phyloP scores from a whole-genome alignment of 2,113 vertebrate species.

The Clarias macrocephalus region DNA sequence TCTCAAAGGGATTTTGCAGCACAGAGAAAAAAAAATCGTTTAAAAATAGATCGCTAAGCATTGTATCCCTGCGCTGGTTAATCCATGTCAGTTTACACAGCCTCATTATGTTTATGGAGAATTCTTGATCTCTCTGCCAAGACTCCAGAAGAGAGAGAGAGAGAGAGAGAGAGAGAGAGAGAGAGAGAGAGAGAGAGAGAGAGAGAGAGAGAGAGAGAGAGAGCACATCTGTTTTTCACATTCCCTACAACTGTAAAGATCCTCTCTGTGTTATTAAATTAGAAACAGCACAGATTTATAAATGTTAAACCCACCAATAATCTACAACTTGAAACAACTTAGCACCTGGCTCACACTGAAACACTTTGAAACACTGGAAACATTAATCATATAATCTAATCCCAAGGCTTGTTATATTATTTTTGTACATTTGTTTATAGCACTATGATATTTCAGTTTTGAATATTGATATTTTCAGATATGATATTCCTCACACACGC shows the following conservation, averaged over 20 bases:
- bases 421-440: conserved; percentile 29
- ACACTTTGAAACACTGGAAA: background rate
- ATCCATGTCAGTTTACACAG: conserved; percentile 31
- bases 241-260: conserved; percentile 58
- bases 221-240: conserved; percentile 71
- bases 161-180: no score
- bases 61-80: conserved; percentile 29
- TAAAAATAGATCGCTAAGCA: conserved; percentile 49
- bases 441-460: conserved; percentile 73
- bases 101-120: conserved; percentile 39
- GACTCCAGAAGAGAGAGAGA: conserved; percentile 51
- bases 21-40: conserved; percentile 27
- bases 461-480: no score
- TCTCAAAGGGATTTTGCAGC: conserved; percentile 37
- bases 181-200: background rate
- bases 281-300: conserved; percentile 63
- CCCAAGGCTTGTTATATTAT: background rate
- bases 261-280: conserved; percentile 65
- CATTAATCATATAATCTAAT: conserved; percentile 33
- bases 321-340: conserved; percentile 60
- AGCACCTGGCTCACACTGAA: conserved; percentile 36
- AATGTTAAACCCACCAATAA: conserved; percentile 57
- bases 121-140: conserved; percentile 52
- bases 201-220: background rate
- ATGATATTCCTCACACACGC: conserved; percentile 69